Conservation (phyloP, 2,113 vertebrate genomes). For the Riparia riparia region DNA sequence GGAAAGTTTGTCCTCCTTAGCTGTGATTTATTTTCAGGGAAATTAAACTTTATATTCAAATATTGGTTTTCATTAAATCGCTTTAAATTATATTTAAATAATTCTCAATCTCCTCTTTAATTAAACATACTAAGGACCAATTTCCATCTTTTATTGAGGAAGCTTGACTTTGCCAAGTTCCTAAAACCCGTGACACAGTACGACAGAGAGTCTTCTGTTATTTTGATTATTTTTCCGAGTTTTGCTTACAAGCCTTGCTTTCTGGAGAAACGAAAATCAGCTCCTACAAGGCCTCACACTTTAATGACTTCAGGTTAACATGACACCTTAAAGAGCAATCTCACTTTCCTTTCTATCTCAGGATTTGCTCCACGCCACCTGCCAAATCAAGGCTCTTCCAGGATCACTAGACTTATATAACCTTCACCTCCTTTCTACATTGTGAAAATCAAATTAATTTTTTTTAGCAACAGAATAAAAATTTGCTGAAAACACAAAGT, state of each 20-base stretch:
- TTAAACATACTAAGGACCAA: background rate
- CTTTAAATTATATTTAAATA: constrained; percentile 38
- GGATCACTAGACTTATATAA: background rate
- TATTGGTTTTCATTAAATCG: constrained; percentile 39
- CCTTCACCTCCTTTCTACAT: background rate
- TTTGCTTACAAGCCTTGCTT: background rate
- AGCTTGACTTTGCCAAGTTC: background rate
- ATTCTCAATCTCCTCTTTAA: constrained; percentile 26
- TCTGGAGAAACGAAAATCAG: constrained; percentile 2
- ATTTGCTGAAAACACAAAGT: constrained; percentile 26
- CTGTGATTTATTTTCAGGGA: constrained; percentile 26
- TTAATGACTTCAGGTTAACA: background rate
- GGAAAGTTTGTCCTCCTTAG: background rate
- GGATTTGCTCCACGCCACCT: background rate
- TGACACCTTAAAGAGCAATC: background rate
- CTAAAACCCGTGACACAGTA: background rate
- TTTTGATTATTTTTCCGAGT: background rate
- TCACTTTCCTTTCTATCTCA: background rate
- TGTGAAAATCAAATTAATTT: constrained; percentile 44
- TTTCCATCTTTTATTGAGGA: constrained; percentile 28
- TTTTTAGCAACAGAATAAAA: constrained; percentile 7
- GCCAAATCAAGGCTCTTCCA: background rate
- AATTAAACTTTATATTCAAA: constrained; percentile 38
- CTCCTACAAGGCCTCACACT: background rate
- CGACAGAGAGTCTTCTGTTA: background rate